Conservation (phyloP, 2,113 vertebrate genomes). For the Colossoma macropomum region DNA sequence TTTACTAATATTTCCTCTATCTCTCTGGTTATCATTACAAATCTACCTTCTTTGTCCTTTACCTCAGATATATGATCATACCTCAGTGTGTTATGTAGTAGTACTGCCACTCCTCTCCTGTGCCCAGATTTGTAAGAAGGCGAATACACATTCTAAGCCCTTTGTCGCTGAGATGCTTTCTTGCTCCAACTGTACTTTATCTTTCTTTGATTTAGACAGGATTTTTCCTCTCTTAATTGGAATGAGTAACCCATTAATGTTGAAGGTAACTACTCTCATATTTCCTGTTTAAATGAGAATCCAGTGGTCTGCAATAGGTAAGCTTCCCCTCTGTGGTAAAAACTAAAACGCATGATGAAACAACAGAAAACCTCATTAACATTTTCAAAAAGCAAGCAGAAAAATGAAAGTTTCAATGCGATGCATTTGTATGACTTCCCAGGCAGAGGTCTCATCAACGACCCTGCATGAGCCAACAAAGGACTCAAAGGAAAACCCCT, state of each 20-base stretch:
- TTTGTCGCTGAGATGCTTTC: background rate
- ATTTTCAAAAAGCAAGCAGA: no score
- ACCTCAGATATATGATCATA: background rate
- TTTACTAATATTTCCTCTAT: background rate
- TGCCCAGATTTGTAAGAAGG: background rate
- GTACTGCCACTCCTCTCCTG: slow-evolving; percentile 17
- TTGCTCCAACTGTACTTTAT: background rate
- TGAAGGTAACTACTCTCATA: background rate
- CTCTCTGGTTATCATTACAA: slow-evolving; percentile 1
- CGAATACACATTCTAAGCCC: slow-evolving; percentile 9
- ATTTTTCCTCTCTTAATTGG: slow-evolving; percentile 2
- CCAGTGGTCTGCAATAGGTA: background rate
- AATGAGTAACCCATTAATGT: slow-evolving; percentile 17
- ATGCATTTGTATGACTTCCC: no score
- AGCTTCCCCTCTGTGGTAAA: background rate
- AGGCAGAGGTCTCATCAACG: no score
- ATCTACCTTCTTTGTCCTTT: slow-evolving; percentile 13
- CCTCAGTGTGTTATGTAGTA: no score
- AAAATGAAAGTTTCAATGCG: no score
- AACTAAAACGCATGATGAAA: no score
- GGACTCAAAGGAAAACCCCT: no score
- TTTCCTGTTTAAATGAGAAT: background rate
- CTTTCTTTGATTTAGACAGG: slow-evolving; percentile 1
- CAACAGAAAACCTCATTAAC: no score
- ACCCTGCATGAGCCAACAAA: no score